Base-by-base conservation (phyloP, 2,888 invertebrate species). In the Hybos culiciformis region DNA sequence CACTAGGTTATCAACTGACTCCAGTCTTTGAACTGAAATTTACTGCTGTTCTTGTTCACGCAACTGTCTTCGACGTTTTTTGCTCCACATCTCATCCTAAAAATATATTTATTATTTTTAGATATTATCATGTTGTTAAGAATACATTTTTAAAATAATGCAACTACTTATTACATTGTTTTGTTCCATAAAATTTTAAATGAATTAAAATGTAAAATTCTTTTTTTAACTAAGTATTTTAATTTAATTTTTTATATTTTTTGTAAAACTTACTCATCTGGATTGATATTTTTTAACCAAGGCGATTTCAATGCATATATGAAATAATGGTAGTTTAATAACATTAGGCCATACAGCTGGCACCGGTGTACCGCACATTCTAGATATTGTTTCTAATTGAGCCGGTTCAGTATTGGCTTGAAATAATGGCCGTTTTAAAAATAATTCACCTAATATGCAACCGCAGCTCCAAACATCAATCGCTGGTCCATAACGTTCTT, bases 381-480 rank as follows among this genome's bases (percentile, higher is more conserved):
- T 73, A 0, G 93, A 91, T 58, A 98, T 98, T 64, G 85, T 78
- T 59, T 97, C 96, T 51, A 98, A 67, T 61, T 96, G 96, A 68
- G 83, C 80, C 74, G 91, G 76, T 69, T 98, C 97, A 42, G 83
- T 74, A 62, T 85, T 90, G 1, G 92, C 96, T 75, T 88, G 92
- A 67, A 98, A 98, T 37, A 98, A 74, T 1, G 98, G 96, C 56
- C 88, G 87, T 60, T 93, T 93, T 37, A 82, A 76, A 69, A 98
- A 99, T 47, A 99, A 72, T 70, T 99, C 98, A 9, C 96, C 98
- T 39, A 98, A 74, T 55, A 98, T 99, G 63, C 98, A 99, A 56
- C 98, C 98, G 69, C 94, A 94, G 60, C 94, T 96, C 98, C 98
- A 98, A 7, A 98, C 91, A 68, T 98, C 98, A 47, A 99, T 92